Conservation (phyloP, 2,888 invertebrate species). For the Cremastobaeus sp. region DNA sequence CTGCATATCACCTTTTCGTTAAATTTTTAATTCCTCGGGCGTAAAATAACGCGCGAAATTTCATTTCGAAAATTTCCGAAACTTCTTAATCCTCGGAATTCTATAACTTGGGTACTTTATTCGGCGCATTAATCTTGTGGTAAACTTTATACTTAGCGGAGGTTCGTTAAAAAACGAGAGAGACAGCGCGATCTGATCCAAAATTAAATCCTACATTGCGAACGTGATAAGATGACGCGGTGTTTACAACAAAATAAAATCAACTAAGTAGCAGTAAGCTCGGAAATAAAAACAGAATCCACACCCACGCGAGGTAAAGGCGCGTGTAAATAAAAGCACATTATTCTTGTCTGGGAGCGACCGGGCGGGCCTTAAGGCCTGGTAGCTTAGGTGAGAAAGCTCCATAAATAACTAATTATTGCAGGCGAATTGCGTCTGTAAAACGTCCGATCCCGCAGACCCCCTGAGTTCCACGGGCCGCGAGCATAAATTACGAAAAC, state of each 20-base stretch:
- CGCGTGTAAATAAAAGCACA: conserved; percentile 63
- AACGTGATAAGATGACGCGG: conserved; percentile 53
- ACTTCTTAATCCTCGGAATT: conserved; percentile 50
- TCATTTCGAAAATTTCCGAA: conserved; percentile 49
- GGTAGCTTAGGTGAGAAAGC: conserved; percentile 65
- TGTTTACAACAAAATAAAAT: conserved; percentile 61
- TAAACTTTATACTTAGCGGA: conserved; percentile 31
- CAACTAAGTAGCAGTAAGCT: conserved; percentile 58
- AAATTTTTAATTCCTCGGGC: conserved; percentile 42
- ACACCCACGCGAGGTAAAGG: conserved; percentile 55
- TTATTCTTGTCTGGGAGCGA: conserved; percentile 61
- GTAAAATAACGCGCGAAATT: conserved; percentile 27
- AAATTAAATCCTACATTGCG: conserved; percentile 38
- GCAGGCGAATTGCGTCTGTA: conserved; percentile 66
- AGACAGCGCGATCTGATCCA: conserved; percentile 9
- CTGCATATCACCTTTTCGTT: conserved; percentile 28
- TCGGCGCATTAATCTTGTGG: conserved; percentile 47
- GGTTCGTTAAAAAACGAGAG: not conserved
- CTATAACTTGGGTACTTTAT: conserved; percentile 54
- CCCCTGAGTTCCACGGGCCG: conserved; percentile 60
- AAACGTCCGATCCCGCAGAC: conserved; percentile 60
- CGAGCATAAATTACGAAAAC: conserved; percentile 59
- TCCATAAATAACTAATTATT: conserved; percentile 69
- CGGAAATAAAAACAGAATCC: conserved; percentile 46
- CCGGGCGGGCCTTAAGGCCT: conserved; percentile 57